A percentile compares a stretch with the other conserved stretches of the same genome.
Evolutionary conservation across 92 coral and sea anemone species (phyloP).

Genomic region (Phenganax stokvisi): DNA sequence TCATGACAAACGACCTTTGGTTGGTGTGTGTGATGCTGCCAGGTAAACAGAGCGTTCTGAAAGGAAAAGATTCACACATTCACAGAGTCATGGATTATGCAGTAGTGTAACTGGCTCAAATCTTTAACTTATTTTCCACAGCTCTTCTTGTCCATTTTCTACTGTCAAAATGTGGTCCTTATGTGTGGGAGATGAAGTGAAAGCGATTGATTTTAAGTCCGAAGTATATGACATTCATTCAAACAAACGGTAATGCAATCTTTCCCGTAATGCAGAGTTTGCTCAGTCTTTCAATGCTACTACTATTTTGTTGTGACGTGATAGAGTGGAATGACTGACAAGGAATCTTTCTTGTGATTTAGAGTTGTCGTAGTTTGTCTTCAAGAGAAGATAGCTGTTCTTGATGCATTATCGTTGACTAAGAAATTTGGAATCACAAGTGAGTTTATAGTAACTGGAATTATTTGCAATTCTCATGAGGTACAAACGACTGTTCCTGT

Average conservation of each 20-base stretch:
- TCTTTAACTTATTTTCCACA: constrained; percentile 7
- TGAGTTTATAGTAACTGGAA: constrained; percentile 39
- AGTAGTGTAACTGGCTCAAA: no score
- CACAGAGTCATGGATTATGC: no score
- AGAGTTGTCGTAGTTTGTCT: constrained; percentile 89
- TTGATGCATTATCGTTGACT: constrained; percentile 82
- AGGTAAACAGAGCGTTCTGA: constrained; percentile 44
- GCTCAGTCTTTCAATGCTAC: neutral
- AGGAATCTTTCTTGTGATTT: neutral
- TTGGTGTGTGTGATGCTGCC: constrained; percentile 98
- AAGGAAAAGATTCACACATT: no score
- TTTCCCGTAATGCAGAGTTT: neutral
- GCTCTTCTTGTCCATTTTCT: constrained; percentile 92
- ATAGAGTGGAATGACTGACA: no score
- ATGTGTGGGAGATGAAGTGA: constrained; percentile 81
- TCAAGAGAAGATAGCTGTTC: constrained; percentile 95
- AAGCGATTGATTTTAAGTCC: constrained; percentile 86
- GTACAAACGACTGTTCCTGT: neutral
- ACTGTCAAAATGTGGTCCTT: constrained; percentile 94
- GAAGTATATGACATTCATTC: constrained; percentile 86
- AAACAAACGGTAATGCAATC: constrained; percentile 61
- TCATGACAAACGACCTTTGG: constrained; percentile 78
- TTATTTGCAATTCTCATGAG: neutral
- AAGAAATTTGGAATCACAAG: constrained; percentile 84
- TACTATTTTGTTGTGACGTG: neutral